phyloP scores from a whole-genome alignment of 92 coral and sea anemone genomes.

The Micromussa lordhowensis region DNA sequence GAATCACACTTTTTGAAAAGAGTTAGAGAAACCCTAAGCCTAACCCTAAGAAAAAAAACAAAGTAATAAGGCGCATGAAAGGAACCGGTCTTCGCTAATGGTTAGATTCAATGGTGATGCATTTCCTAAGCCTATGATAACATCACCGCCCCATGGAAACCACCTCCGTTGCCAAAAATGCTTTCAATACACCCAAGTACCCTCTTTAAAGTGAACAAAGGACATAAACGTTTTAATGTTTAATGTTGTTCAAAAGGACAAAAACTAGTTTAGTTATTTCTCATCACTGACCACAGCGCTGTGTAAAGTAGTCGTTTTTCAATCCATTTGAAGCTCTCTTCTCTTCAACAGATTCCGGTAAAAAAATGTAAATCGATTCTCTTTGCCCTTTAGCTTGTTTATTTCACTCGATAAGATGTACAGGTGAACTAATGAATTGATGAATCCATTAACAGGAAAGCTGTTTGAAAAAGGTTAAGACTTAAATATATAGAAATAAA shows the following conservation, averaged over 20 bases:
- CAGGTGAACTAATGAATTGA: neutral
- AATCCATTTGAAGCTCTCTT: no score
- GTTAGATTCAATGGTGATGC: neutral
- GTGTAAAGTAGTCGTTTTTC: neutral
- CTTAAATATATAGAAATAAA: no score
- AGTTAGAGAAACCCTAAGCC: neutral
- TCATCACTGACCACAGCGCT: neutral
- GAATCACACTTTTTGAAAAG: neutral
- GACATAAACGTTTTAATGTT: neutral
- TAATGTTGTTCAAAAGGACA: neutral
- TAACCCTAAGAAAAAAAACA: constrained; percentile 2
- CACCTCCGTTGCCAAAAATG: constrained; percentile 10
- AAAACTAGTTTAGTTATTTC: neutral
- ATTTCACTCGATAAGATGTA: neutral
- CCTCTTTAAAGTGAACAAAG: neutral
- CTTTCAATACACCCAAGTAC: neutral
- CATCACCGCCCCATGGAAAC: constrained; percentile 28
- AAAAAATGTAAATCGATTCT: neutral
- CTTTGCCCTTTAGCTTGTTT: neutral
- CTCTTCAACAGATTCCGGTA: neutral
- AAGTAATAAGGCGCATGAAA: neutral
- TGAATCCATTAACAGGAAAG: neutral
- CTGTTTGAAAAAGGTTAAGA: neutral
- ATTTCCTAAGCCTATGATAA: constrained; percentile 2
- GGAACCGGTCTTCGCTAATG: constrained; percentile 16